Evolutionary conservation across 1,140 invertebrate genomes (phyloP).

Genomic region (Linepithema humile): DNA sequence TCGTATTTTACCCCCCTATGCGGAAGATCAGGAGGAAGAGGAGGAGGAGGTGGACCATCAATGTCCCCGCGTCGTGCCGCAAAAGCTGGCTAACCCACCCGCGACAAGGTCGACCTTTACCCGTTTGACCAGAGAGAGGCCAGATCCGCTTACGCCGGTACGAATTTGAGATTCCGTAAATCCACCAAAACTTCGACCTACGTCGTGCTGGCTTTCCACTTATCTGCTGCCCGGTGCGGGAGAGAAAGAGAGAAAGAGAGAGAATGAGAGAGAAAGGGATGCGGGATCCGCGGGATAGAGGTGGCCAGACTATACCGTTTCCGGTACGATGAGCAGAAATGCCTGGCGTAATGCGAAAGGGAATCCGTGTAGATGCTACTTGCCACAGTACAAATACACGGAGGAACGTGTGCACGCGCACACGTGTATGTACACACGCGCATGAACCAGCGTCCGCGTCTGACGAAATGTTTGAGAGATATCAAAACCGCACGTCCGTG

Average conservation of each 20-base stretch:
- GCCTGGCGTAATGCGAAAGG: slow-evolving; percentile 45
- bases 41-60: slow-evolving; percentile 10
- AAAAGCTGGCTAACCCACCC: slow-evolving; percentile 32
- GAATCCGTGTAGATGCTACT: slow-evolving; percentile 58
- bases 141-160: slow-evolving; percentile 70
- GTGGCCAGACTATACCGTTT: slow-evolving; percentile 42
- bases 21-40: background rate
- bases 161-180: slow-evolving; percentile 72
- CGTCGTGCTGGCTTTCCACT: slow-evolving; percentile 64
- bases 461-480: slow-evolving; percentile 55
- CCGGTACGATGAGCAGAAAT: slow-evolving; percentile 59
- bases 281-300: slow-evolving; percentile 39
- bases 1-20: slow-evolving; percentile 45
- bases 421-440: background rate
- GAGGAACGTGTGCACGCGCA: background rate
- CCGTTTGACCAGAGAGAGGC: slow-evolving; percentile 66
- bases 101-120: slow-evolving; percentile 66
- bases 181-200: slow-evolving; percentile 68
- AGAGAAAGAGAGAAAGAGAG: background rate
- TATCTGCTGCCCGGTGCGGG: slow-evolving; percentile 55
- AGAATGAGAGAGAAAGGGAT: slow-evolving; percentile 3
- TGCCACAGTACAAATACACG: slow-evolving; percentile 19
- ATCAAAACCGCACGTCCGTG: slow-evolving; percentile 46
- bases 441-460: background rate
- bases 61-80: slow-evolving; percentile 9